Percentiles rank a stretch among this genome's conserved stretches.
Evolutionary conservation across 2,113 vertebrate genomes (phyloP).

Genomic region (Chelonoidis abingdonii): DNA sequence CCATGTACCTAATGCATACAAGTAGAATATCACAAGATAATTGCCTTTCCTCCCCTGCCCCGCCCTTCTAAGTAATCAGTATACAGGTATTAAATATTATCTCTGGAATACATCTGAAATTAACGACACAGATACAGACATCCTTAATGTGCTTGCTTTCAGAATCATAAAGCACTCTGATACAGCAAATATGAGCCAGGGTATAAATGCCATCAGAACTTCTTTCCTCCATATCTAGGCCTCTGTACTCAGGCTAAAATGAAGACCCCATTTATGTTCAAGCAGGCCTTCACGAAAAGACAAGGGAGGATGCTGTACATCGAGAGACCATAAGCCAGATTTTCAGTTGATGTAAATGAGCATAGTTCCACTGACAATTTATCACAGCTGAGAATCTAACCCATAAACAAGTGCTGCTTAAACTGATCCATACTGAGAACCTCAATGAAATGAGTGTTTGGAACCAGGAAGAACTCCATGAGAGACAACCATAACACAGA

Average conservation of each 20-base stretch:
- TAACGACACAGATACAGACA: too few species aligned
- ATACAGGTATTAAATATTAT: background rate
- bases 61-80: rapidly evolving
- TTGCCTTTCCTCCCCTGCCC: rapidly evolving
- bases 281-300: too few species aligned
- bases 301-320: background rate
- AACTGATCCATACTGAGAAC: background rate
- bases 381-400: background rate
- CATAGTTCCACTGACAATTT: too few species aligned
- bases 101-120: background rate
- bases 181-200: background rate
- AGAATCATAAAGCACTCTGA: background rate
- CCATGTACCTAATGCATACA: too few species aligned
- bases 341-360: background rate
- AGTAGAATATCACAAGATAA: too few species aligned
- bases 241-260: background rate
- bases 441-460: background rate
- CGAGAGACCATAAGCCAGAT: background rate
- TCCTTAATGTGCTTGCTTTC: background rate
- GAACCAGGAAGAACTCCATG: background rate
- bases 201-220: background rate
- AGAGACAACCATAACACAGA: background rate
- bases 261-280: too few species aligned
- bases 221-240: background rate
- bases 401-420: background rate